A percentile compares a stretch with the other conserved stretches of the same genome.
Evolutionary conservation across 2,113 vertebrate species (phyloP).

Genomic region (Ursus arctos): DNA sequence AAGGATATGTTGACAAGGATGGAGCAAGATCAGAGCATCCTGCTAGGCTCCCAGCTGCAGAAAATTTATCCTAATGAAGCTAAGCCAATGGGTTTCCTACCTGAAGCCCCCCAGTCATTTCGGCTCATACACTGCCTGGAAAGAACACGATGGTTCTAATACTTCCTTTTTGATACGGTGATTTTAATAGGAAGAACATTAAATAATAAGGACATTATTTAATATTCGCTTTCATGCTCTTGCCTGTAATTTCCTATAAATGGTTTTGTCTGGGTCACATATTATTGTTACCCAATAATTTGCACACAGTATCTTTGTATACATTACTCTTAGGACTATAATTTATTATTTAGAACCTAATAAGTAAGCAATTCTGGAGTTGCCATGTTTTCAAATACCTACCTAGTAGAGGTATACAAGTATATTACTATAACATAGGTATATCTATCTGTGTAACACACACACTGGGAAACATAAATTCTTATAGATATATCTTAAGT

Average conservation of each 20-base stretch:
- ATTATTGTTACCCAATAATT: not conserved
- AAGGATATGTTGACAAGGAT: not conserved
- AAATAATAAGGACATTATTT: not conserved
- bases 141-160: not conserved
- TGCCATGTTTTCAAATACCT: not conserved
- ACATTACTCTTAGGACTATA: not conserved
- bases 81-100: not conserved
- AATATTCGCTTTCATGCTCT: not conserved
- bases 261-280: not conserved
- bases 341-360: not conserved
- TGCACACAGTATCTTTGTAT: not conserved
- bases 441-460: not conserved
- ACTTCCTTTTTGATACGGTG: not conserved
- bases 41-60: not conserved
- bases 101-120: not conserved
- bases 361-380: constrained; percentile 2
- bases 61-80: not conserved
- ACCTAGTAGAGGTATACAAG: not conserved
- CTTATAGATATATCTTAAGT: not conserved
- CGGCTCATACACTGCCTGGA: not conserved
- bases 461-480: not conserved
- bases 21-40: not conserved
- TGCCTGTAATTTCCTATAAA: not conserved
- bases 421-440: not conserved
- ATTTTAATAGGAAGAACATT: not conserved